Conservation (phyloP, 2,888 invertebrate genomes). For the Apodemia zela region DNA sequence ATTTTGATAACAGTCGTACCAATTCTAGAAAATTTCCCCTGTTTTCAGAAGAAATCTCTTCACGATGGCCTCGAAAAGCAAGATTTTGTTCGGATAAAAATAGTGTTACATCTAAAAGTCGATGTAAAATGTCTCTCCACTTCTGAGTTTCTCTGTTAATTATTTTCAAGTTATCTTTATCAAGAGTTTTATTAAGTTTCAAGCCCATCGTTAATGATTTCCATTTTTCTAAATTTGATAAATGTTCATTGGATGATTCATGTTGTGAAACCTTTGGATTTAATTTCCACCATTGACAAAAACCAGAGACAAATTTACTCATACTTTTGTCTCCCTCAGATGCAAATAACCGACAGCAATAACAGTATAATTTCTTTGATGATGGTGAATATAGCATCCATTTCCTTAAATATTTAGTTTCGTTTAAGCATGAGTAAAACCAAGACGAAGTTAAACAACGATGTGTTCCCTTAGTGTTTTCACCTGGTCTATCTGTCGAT, state of each 20-base stretch:
- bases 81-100: slow-evolving; percentile 21
- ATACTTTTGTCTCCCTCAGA: background rate
- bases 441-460: slow-evolving; percentile 12
- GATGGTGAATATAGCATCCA: slow-evolving; percentile 21
- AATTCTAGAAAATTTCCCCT: slow-evolving; percentile 24
- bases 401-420: slow-evolving; percentile 21
- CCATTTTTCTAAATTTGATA: too few relatives aligned
- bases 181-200: background rate
- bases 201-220: background rate
- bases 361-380: slow-evolving; percentile 10
- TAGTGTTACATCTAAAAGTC: slow-evolving; percentile 21
- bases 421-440: slow-evolving; percentile 21
- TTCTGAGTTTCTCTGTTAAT: slow-evolving; percentile 5
- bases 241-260: too few relatives aligned
- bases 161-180: background rate
- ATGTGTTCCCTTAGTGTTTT: slow-evolving; percentile 13
- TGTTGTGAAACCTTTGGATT: slow-evolving; percentile 18
- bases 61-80: slow-evolving; percentile 18
- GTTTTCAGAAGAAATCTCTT: slow-evolving; percentile 16
- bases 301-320: slow-evolving; percentile 19
- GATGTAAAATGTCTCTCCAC: slow-evolving; percentile 23
- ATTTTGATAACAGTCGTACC: slow-evolving; percentile 24
- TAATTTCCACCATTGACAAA: slow-evolving; percentile 17
- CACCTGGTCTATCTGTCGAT: slow-evolving; percentile 11
- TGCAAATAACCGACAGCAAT: slow-evolving; percentile 18